Base-by-base conservation (phyloP, 2,797 vertebrate genomes). In the Catharus ustulatus region DNA sequence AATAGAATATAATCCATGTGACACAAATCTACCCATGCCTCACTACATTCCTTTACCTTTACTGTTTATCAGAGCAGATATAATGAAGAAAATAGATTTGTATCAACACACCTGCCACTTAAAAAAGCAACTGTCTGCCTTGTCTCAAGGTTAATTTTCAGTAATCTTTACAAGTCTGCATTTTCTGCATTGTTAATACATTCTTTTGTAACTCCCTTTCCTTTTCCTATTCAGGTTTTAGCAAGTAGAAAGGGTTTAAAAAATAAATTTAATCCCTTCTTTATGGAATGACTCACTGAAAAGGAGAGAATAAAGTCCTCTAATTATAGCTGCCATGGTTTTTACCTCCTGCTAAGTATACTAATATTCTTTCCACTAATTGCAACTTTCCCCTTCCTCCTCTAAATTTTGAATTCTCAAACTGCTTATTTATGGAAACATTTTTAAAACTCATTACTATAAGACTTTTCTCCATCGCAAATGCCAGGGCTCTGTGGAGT, bases 241-340 rank as follows among this genome's bases (percentile, higher is more conserved):
- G 86, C 43, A 83, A 81, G 34, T 13, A 34, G 95, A 87, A 93
- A 82, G 42, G 27, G 81, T 66, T 92, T 3, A 12, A 73, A 58
- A 76, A 83, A 59, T 6, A 57, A 16, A 46, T 68, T 94, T 75
- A 91, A 90, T 87, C 63, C 77, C 72, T 84, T 93, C 77, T 93
- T 74, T 87, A 66, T 74, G 38, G 45, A 94, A 83, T 93, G 87
- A 94, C 64, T 96, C 93, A 96, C 30, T 89, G 71, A 71, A 89
- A 94, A 84, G 42, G 29, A 45, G 32, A 84, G 74, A 91, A 95
- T 67, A 94, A 95, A 43, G 5, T 88, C 3, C 0, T 29, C 71
- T 95, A 96, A 96, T 96, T 96, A 96, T 76, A 95, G 71, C 64
- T 91, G 52, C 71, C 67, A 91, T 63, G 43, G 86, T 36, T 96